Evolutionary conservation across 2,113 vertebrate genomes (phyloP).

Genomic region (Gobius niger): DNA sequence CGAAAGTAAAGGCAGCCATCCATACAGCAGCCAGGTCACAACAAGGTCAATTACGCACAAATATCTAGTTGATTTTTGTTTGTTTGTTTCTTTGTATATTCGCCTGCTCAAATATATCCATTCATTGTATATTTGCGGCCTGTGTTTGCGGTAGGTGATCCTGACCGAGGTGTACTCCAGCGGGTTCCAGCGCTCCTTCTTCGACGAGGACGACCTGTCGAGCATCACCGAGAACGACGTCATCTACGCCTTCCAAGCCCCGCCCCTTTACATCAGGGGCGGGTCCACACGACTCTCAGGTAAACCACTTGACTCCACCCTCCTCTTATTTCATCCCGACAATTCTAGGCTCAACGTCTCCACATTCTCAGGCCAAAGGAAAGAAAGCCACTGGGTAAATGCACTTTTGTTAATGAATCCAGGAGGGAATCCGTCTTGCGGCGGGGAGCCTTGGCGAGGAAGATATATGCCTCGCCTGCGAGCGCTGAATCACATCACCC

Average conservation of each 20-base stretch:
- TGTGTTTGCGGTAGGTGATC: constrained; percentile 80
- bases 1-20: no score
- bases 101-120: no score
- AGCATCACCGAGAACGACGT: constrained; percentile 80
- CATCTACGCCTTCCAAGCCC: constrained; percentile 89
- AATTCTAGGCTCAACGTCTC: neutral
- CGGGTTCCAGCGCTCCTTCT: constrained; percentile 90
- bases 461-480: constrained; percentile 19
- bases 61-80: no score
- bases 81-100: no score
- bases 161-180: constrained; percentile 86
- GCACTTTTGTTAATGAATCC: constrained; percentile 47
- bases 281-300: constrained; percentile 76
- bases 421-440: constrained; percentile 22
- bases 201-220: constrained; percentile 85
- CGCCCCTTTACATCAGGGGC: constrained; percentile 73
- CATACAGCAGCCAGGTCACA: no score
- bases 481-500: constrained; percentile 33
- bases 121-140: no score
- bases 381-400: constrained; percentile 36
- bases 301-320: constrained; percentile 23
- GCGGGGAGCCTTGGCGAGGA: constrained; percentile 27
- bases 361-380: neutral
- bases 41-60: no score
- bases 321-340: neutral